Conservation (phyloP, 2,888 invertebrate genomes). For the Chymomyza procnemis region DNA sequence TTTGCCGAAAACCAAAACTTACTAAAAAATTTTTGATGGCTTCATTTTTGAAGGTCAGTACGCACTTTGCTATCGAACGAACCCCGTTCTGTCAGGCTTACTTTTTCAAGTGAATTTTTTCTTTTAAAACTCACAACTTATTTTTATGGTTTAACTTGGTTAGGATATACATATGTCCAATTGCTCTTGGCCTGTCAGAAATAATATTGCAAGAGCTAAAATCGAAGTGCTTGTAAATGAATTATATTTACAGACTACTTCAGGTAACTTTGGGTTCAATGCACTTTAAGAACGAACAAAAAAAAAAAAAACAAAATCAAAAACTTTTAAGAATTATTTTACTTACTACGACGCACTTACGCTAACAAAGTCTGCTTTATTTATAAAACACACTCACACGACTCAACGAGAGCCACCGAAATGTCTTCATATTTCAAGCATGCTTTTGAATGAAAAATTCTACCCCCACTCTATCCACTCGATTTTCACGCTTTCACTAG, state of each 20-base stretch:
- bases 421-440: conserved; percentile 42
- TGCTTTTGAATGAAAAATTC: conserved; percentile 7
- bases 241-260: background rate
- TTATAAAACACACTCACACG: conserved; percentile 26
- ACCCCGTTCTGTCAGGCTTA: no score
- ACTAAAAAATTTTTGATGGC: no score
- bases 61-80: no score
- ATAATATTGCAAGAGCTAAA: background rate
- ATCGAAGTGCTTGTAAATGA: background rate
- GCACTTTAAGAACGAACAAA: background rate
- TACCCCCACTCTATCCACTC: background rate
- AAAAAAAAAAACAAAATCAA: background rate
- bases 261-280: background rate
- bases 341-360: background rate
- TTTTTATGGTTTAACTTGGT: no score
- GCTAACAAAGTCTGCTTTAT: background rate
- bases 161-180: no score
- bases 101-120: no score
- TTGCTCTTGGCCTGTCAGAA: no score
- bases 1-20: no score
- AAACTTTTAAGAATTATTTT: background rate
- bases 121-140: no score
- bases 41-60: no score
- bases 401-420: background rate
- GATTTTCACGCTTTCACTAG: background rate